Evolutionary conservation across 2,797 vertebrate genomes (phyloP).

Genomic region (Xenopus petersii): DNA sequence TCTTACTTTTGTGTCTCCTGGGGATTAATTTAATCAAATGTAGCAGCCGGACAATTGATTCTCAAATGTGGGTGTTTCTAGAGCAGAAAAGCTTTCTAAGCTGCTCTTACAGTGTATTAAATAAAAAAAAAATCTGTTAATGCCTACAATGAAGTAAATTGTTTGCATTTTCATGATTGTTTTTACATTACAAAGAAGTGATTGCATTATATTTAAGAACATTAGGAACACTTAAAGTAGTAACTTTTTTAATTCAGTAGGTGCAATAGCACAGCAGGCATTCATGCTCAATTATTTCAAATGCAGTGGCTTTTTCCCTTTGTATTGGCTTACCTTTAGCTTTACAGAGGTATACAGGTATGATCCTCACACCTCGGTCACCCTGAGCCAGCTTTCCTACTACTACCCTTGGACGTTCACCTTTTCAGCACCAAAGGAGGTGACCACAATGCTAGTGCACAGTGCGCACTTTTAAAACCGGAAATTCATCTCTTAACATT

Average conservation of each 20-base stretch:
- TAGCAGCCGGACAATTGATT: slow-evolving; percentile 9
- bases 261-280: not conserved
- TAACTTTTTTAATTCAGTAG: not conserved
- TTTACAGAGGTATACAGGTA: not conserved
- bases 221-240: not conserved
- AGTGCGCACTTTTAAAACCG: too few species aligned
- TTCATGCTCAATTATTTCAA: not conserved
- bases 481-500: too few species aligned
- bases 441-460: too few species aligned
- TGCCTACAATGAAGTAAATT: too few species aligned
- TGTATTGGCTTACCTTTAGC: not conserved
- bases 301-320: not conserved
- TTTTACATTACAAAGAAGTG: too few species aligned
- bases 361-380: too few species aligned
- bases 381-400: too few species aligned
- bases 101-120: not conserved
- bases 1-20: slow-evolving; percentile 3
- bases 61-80: slow-evolving; percentile 16
- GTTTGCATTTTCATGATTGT: too few species aligned
- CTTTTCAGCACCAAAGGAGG: too few species aligned
- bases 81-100: not conserved
- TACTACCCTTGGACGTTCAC: too few species aligned
- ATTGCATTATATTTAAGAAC: too few species aligned
- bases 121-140: too few species aligned
- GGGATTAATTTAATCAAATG: slow-evolving; percentile 13